Evolutionary conservation across 2,797 vertebrate genomes (phyloP).

Genomic region (Neosilurus hyrtlii): DNA sequence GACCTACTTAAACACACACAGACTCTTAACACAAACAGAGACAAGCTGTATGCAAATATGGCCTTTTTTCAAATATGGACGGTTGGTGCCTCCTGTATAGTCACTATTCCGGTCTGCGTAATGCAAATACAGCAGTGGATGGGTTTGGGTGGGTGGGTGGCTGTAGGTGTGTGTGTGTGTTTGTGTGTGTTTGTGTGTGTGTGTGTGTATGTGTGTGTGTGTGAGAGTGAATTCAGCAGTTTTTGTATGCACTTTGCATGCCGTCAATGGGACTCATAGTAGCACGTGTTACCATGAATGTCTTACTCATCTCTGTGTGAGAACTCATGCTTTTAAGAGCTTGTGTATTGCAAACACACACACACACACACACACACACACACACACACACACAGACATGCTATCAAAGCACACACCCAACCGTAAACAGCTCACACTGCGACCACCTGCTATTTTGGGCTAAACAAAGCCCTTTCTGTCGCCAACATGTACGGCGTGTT

Average conservation of each 20-base stretch:
- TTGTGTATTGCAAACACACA: conserved; percentile 21
- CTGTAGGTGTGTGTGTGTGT: not conserved
- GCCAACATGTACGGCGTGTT: not conserved
- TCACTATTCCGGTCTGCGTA: conserved; percentile 49
- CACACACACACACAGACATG: not conserved
- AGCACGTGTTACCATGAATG: not conserved
- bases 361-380: not conserved
- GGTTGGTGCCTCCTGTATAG: conserved; percentile 46
- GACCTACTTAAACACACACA: conserved; percentile 11
- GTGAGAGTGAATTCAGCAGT: not conserved
- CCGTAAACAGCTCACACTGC: not conserved
- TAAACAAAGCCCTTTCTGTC: conserved; percentile 30
- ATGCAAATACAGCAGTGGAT: conserved; percentile 9
- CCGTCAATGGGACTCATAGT: not conserved
- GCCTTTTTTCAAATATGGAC: conserved; percentile 26
- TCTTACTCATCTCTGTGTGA: not conserved
- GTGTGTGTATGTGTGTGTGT: not conserved
- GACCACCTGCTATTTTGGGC: conserved; percentile 40
- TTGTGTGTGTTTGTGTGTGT: not conserved
- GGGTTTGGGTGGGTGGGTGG: not conserved
- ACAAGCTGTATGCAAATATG: conserved; percentile 71
- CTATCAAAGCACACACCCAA: not conserved
- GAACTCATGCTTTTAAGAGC: not conserved
- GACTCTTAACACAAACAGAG: not conserved
- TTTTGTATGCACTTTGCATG: conserved; percentile 64